Evolutionary conservation across 1,140 invertebrate genomes (phyloP).

Genomic region (Drosophila littoralis): DNA sequence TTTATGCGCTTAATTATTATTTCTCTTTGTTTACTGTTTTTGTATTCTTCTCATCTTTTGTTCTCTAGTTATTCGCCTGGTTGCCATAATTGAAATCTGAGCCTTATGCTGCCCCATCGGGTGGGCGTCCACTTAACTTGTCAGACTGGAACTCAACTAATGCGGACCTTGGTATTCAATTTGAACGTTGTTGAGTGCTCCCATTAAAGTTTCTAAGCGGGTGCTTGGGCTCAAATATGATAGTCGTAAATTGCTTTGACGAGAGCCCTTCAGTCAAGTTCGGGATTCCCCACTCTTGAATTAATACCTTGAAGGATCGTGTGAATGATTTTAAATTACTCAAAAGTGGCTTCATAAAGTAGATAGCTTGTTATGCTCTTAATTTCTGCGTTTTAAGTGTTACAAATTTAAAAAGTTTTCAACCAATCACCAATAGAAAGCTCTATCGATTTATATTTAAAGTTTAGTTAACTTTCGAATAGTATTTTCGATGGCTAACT

Average conservation of each 20-base stretch:
- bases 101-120: conserved; percentile 27
- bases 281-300: neutral
- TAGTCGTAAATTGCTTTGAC: neutral
- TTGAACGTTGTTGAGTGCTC: conserved; percentile 10
- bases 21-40: conserved; percentile 39
- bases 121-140: conserved; percentile 53
- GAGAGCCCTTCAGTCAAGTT: neutral
- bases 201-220: neutral
- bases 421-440: no score
- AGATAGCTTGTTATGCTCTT: no score
- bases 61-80: neutral
- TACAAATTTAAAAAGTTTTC: no score
- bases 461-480: no score
- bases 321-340: neutral
- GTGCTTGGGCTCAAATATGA: neutral
- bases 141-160: conserved; percentile 27
- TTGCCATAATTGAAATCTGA: conserved; percentile 71
- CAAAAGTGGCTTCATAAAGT: no score
- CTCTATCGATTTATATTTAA: no score
- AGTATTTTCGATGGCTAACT: no score
- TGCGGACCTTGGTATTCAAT: conserved; percentile 14
- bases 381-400: no score
- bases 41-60: neutral
- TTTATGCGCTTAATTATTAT: conserved; percentile 72
- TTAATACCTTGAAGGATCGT: neutral